Evolutionary conservation across 2,113 vertebrate genomes (phyloP), one percentile per base, ranked within the genome.

Genomic region (Rhombomys opimus): DNA sequence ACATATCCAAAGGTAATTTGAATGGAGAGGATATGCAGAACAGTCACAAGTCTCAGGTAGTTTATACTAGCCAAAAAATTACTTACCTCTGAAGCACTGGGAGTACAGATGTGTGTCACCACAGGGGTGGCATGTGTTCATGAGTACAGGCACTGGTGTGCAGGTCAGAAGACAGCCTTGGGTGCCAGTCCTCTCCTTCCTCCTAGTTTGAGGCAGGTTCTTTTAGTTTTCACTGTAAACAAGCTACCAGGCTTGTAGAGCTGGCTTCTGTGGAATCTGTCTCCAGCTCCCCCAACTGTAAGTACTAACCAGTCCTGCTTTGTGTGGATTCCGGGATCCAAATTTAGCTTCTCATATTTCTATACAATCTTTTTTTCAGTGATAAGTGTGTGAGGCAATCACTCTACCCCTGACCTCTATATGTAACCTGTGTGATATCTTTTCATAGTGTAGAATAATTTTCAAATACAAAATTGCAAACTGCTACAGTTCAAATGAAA

Each of bases 1-100:
- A 99, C 99, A 35, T 99, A 99, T 97, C 99, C 99, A 89, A 99
- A 99, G 99, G 99, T 99, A 99, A 97, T 22, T n/a, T 46, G 38
- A 30, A 35, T 89, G 25, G 15, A 59, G 68, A 38, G n/a, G 14
- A 46, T 88, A 7, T 57, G 14, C n/a, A n/a, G 22, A 4, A 5
- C 41, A 41, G 41, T 41, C 41, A 41, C 41, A 41, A 52, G 20
- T 17, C 14, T 68, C 41, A 9, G 20, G 54, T 41, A 61, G 52
- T n/a, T 4, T 8, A 59, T 32, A 46, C 20, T 70, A 73, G 52
- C 68, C 52, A 73, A 22, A n/a, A 27, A 38, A 23, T 87, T 54
- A 11, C 46, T 72, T 27, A 7, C 7, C 23, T 41, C 52, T 14
- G 27, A 32, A 35, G 52, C 41, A 38, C 15, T 38, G 3, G n/a